Evolutionary conservation across 2,888 invertebrate species (phyloP).

Genomic region (Myopa testacea): DNA sequence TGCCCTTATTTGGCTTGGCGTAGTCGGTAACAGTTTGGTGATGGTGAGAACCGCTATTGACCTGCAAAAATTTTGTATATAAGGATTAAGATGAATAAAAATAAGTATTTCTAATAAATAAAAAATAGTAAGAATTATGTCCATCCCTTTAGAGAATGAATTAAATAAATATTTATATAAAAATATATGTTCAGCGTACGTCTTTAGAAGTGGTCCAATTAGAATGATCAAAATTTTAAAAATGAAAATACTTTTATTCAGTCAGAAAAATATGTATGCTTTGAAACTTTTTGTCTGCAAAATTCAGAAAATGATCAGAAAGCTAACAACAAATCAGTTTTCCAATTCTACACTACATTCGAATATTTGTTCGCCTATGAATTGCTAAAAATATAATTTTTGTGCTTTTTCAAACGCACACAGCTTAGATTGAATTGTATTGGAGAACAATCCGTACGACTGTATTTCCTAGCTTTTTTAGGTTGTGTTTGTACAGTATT

Average conservation of each 20-base stretch:
- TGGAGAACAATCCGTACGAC: too few species aligned
- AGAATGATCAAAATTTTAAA: slow-evolving; percentile 62
- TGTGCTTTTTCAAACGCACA: background rate
- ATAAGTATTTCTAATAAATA: background rate
- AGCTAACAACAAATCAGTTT: slow-evolving; percentile 18
- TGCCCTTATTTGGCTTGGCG: slow-evolving; percentile 76
- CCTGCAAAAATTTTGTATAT: slow-evolving; percentile 66
- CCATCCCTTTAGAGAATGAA: background rate
- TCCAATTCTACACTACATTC: too few species aligned
- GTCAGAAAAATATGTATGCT: slow-evolving; percentile 26
- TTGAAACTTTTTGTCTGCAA: slow-evolving; percentile 18
- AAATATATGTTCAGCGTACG: slow-evolving; percentile 43
- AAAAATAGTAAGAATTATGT: background rate
- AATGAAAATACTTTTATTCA: slow-evolving; percentile 68
- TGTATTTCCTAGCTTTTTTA: too few species aligned
- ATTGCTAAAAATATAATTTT: slow-evolving; percentile 18
- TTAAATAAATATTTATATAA: background rate
- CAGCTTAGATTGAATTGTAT: background rate
- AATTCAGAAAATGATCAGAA: slow-evolving; percentile 17
- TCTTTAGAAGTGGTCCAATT: slow-evolving; percentile 54
- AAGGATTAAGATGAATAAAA: background rate
- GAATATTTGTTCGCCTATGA: background rate
- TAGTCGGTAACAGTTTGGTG: slow-evolving; percentile 78
- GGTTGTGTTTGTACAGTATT: too few species aligned
- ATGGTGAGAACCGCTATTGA: slow-evolving; percentile 74